Evolutionary conservation across 1,140 invertebrate genomes (phyloP).

Genomic region (Potamilus streckersoni): DNA sequence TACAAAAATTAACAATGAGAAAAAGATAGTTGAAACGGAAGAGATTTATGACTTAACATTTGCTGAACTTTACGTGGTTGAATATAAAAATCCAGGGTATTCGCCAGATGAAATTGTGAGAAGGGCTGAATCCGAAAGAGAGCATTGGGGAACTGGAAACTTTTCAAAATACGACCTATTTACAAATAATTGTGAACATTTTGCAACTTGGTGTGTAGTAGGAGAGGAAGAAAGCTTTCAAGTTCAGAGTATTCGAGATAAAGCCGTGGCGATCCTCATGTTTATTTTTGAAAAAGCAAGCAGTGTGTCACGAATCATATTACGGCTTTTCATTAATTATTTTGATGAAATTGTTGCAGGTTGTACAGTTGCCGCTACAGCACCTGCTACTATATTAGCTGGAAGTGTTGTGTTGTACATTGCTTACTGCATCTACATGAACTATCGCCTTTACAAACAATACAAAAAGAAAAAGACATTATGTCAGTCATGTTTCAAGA

Average conservation of each 20-base stretch:
- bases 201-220: constrained; percentile 3
- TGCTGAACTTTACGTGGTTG: neutral
- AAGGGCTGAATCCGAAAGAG: neutral
- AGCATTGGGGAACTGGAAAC: too few relatives aligned
- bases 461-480: too few relatives aligned
- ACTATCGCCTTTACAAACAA: too few relatives aligned
- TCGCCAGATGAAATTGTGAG: neutral
- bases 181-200: neutral
- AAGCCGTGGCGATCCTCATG: neutral
- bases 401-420: too few relatives aligned
- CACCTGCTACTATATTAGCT: too few relatives aligned
- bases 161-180: neutral
- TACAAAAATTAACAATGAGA: neutral
- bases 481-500: too few relatives aligned
- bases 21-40: neutral
- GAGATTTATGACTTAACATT: neutral
- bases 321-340: too few relatives aligned
- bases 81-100: neutral
- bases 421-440: too few relatives aligned
- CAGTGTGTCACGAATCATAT: neutral
- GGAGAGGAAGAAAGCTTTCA: neutral
- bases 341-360: too few relatives aligned
- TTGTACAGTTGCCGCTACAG: too few relatives aligned
- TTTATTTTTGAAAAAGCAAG: neutral
- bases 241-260: neutral